Evolutionary conservation across 2,797 vertebrate species (phyloP).

Genomic region (Alfaro cultratus): DNA sequence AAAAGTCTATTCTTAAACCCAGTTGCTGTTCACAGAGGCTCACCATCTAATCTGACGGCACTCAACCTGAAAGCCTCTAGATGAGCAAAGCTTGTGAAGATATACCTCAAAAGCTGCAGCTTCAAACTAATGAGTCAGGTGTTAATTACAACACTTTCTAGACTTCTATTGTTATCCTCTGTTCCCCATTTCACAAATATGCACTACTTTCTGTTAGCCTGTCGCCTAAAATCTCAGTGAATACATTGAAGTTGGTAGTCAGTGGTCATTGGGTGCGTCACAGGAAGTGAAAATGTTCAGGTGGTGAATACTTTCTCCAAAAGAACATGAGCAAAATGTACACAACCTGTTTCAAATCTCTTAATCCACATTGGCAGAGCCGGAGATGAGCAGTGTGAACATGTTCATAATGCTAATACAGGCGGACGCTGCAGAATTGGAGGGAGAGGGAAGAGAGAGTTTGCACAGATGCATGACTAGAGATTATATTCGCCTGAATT

Average conservation of each 20-base stretch:
- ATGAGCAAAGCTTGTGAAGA: neutral
- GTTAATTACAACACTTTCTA: neutral
- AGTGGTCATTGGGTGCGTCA: neutral
- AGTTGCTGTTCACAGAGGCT: neutral
- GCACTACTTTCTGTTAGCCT: neutral
- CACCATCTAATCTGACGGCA: neutral
- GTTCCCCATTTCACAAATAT: neutral
- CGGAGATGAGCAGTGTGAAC: neutral
- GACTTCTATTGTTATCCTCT: neutral
- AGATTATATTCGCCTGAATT: slow-evolving; percentile 16
- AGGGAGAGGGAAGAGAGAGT: neutral
- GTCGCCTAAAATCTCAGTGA: neutral
- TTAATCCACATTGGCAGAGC: neutral
- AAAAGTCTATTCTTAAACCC: neutral
- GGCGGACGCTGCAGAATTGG: neutral
- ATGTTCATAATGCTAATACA: slow-evolving; percentile 11
- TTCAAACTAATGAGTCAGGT: neutral
- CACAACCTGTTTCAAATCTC: neutral
- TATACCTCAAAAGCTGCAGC: neutral
- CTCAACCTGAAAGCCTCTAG: neutral
- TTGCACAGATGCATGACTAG: slow-evolving; percentile 14
- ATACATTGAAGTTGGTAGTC: neutral
- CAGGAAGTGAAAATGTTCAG: neutral
- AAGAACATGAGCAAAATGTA: neutral
- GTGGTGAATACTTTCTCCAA: neutral